A percentile compares a stretch with the other conserved stretches of the same genome.
phyloP scores from a whole-genome alignment of 1,140 invertebrate genomes.

The Meteorus sp. region DNA sequence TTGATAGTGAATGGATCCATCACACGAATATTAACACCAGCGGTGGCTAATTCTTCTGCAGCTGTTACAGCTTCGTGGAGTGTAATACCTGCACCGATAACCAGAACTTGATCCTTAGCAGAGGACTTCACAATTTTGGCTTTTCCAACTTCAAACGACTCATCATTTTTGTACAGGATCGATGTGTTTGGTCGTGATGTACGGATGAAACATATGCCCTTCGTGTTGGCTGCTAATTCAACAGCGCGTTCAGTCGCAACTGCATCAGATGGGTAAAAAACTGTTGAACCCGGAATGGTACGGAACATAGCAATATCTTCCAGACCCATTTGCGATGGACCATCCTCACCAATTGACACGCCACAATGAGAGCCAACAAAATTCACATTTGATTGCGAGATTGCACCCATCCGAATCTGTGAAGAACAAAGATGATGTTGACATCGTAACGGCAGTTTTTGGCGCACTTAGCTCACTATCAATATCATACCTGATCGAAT shows the following conservation, averaged over 20 bases:
- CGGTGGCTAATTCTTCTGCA: conserved; percentile 72
- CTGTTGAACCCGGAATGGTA: conserved; percentile 84
- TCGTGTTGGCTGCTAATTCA: conserved; percentile 94
- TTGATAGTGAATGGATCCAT: conserved; percentile 96
- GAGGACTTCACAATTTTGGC: conserved; percentile 79
- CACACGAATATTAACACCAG: conserved; percentile 75
- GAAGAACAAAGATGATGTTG: conserved; percentile 36
- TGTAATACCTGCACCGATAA: conserved; percentile 93
- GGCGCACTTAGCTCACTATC: too few species aligned
- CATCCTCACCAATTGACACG: conserved; percentile 95
- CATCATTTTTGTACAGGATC: conserved; percentile 87
- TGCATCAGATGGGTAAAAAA: conserved; percentile 97
- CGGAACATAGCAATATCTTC: conserved; percentile 98
- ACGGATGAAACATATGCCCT: conserved; percentile 94
- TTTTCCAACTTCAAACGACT: conserved; percentile 79
- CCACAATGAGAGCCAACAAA: conserved; percentile 95
- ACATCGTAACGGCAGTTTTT: too few species aligned
- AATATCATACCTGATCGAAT: conserved; percentile 93
- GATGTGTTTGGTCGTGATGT: conserved; percentile 90
- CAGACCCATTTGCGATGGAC: conserved; percentile 99
- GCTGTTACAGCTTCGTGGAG: conserved; percentile 89
- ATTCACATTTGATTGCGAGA: conserved; percentile 97
- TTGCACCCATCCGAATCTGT: conserved; percentile 96
- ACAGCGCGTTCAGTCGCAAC: conserved; percentile 91
- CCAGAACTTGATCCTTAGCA: conserved; percentile 74